These are phyloP conservation scores for Eriocheir sinensis DNA, from an alignment of 1,140 invertebrate species.

Conservation along the genomic window DNA sequence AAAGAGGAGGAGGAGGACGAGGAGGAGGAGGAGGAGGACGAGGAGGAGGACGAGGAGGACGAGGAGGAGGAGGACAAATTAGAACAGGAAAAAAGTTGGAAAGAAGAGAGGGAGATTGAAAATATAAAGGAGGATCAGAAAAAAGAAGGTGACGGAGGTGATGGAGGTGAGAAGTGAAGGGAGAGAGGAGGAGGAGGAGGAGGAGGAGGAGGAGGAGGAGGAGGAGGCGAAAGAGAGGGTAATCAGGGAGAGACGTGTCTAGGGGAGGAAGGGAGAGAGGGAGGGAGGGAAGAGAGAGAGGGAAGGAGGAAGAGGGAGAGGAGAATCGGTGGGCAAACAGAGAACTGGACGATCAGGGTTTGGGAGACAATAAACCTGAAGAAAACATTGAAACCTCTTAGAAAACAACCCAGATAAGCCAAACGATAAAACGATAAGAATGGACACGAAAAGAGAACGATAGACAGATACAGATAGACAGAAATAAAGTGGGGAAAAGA, in stretches of 20 bases:
- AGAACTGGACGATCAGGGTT: not conserved
- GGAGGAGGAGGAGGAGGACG: not conserved
- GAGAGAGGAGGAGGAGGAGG: not conserved
- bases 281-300: not conserved
- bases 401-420: not conserved
- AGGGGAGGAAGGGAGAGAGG: not conserved
- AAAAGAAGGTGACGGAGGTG: not conserved
- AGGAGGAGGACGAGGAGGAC: not conserved
- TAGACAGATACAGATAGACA: not conserved
- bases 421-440: slow-evolving; percentile 33
- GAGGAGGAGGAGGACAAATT: slow-evolving; percentile 6
- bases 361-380: not conserved
- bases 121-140: not conserved
- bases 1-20: not conserved
- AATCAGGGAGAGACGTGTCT: slow-evolving; percentile 26
- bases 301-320: not conserved
- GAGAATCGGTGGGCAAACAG: not conserved
- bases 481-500: no score
- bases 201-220: not conserved
- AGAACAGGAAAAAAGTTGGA: not conserved
- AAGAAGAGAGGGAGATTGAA: no score
- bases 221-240: slow-evolving; percentile 28
- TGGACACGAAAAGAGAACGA: not conserved
- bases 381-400: not conserved
- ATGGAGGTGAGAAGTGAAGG: not conserved